Percentiles rank a stretch among this genome's conserved stretches.
These are phyloP conservation scores for Galeopterus variegatus DNA, from an alignment of 2,113 vertebrate genomes.

Conservation along the genomic window DNA sequence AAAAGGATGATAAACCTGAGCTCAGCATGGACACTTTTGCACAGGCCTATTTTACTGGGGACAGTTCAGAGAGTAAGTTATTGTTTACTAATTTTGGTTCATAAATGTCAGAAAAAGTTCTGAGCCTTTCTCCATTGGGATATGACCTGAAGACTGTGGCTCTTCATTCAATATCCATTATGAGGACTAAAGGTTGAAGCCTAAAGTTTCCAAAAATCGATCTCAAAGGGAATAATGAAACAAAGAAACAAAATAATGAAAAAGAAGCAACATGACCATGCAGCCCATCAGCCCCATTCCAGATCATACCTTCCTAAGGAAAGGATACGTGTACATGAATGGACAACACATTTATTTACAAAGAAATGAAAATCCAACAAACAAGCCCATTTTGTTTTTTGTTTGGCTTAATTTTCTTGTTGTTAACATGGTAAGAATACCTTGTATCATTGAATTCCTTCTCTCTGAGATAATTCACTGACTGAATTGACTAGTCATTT, in stretches of 20 bases:
- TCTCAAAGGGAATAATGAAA: conserved; percentile 19
- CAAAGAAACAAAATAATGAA: background rate
- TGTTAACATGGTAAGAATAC: conserved; percentile 9
- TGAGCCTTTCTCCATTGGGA: background rate
- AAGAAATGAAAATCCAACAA: conserved; percentile 10
- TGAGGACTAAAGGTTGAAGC: background rate
- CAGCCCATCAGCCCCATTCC: background rate
- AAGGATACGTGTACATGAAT: background rate
- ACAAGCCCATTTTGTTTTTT: conserved; percentile 1
- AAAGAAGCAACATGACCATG: background rate
- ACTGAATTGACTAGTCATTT: conserved; percentile 36
- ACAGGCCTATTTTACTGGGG: background rate
- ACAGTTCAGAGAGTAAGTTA: background rate
- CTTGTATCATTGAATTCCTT: background rate
- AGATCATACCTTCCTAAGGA: background rate
- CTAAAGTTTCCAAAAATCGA: background rate
- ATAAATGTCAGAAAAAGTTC: background rate
- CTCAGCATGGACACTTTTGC: background rate
- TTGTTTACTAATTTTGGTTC: background rate
- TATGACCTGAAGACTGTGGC: background rate
- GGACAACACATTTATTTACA: background rate
- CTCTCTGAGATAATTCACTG: background rate
- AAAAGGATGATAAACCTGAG: background rate
- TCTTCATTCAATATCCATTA: background rate
- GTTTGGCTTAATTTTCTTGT: conserved; percentile 43